A percentile compares a stretch with the other conserved stretches of the same genome.
phyloP scores from a whole-genome alignment of 2,797 vertebrate genomes.

The Premnoplex brunnescens region DNA sequence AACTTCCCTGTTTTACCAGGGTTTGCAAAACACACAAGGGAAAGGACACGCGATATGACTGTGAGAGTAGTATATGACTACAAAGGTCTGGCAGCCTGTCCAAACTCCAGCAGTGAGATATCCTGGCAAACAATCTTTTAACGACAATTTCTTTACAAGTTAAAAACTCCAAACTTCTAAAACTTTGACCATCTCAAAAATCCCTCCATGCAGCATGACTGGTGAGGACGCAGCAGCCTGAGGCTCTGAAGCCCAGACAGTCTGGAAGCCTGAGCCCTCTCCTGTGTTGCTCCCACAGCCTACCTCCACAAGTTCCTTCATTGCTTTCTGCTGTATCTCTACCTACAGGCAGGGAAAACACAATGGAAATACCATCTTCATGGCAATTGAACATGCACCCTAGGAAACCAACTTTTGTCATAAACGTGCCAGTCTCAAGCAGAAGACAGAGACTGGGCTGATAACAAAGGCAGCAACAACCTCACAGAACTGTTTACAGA shows the following conservation, averaged over 20 bases:
- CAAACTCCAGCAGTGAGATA: background rate
- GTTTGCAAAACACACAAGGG: background rate
- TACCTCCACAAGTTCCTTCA: background rate
- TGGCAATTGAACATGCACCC: background rate
- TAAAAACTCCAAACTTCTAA: background rate
- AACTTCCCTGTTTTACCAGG: constrained; percentile 24
- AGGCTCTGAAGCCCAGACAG: background rate
- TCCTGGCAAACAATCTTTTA: background rate
- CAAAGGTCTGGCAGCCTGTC: background rate
- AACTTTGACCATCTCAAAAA: background rate
- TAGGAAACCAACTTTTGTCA: background rate
- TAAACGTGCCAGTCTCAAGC: background rate
- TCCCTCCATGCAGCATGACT: background rate
- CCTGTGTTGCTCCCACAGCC: background rate
- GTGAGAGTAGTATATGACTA: background rate
- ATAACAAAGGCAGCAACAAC: background rate
- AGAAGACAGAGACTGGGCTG: background rate
- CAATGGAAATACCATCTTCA: background rate
- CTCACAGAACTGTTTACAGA: background rate
- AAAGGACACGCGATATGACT: background rate
- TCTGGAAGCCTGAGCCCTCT: background rate
- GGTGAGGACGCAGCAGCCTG: background rate
- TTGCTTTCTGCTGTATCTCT: background rate
- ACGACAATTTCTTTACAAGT: background rate
- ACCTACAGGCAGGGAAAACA: background rate